Evolutionary conservation across 2,797 vertebrate genomes (phyloP).

Genomic region (Fistularia commersonii): DNA sequence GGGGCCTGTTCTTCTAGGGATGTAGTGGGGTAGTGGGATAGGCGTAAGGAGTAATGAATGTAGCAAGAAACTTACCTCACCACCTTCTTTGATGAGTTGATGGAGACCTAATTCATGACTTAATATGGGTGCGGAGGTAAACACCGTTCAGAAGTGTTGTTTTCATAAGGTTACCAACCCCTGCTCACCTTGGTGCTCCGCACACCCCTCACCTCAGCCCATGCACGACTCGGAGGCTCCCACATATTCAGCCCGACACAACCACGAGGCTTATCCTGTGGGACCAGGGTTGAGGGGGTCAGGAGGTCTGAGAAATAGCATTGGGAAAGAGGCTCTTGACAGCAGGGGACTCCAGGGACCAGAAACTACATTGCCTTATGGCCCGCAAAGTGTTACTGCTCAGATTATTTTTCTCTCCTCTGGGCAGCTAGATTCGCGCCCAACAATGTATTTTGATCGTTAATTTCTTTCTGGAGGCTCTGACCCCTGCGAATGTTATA

Average conservation of each 20-base stretch:
- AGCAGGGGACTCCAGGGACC: slow-evolving; percentile 43
- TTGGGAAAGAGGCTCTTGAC: slow-evolving; percentile 46
- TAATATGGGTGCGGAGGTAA: slow-evolving; percentile 41
- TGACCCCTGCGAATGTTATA: slow-evolving; percentile 26
- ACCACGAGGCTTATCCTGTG: slow-evolving; percentile 50
- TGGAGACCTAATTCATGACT: slow-evolving; percentile 49
- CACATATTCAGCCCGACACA: slow-evolving; percentile 41
- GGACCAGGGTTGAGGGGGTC: slow-evolving; percentile 38
- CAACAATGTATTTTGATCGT: background rate
- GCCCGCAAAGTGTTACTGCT: slow-evolving; percentile 37
- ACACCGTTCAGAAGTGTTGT: slow-evolving; percentile 55
- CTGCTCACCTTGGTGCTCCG: slow-evolving; percentile 40
- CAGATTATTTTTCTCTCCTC: slow-evolving; percentile 30
- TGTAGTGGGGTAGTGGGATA: slow-evolving; percentile 37
- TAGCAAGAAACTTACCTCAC: slow-evolving; percentile 60
- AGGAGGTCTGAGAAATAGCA: slow-evolving; percentile 48
- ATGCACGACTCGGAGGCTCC: slow-evolving; percentile 27
- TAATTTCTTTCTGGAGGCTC: slow-evolving; percentile 24
- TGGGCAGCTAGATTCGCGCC: slow-evolving; percentile 19
- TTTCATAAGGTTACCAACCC: slow-evolving; percentile 50
- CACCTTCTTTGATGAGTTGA: slow-evolving; percentile 42
- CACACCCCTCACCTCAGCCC: slow-evolving; percentile 43
- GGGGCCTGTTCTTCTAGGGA: slow-evolving; percentile 38
- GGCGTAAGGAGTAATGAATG: slow-evolving; percentile 56
- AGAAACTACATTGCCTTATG: slow-evolving; percentile 24